Percentiles rank a stretch among this genome's conserved stretches.
Conservation (phyloP, 2,888 invertebrate genomes). For the Volucella inflata region DNA sequence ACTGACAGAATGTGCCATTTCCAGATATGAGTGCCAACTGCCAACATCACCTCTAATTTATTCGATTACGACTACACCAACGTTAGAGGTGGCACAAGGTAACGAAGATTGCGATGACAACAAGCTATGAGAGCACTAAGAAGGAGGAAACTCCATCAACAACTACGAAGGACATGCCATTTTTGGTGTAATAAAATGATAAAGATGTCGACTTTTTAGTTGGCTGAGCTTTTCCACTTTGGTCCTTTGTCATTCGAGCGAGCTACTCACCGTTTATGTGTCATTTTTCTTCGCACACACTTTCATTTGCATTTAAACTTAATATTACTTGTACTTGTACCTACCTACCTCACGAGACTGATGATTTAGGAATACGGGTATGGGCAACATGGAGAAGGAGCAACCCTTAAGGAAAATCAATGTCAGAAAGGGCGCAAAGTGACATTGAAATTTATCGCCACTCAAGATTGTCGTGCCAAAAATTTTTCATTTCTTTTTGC, state of each 20-base stretch:
- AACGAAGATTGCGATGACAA: slow-evolving; percentile 16
- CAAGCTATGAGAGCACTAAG: slow-evolving; percentile 7
- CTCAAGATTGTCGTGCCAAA: slow-evolving; percentile 40
- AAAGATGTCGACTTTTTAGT: slow-evolving; percentile 70
- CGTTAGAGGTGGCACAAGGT: slow-evolving; percentile 5
- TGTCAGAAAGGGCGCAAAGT: slow-evolving; percentile 60
- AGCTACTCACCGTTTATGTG: slow-evolving; percentile 24
- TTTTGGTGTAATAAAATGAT: slow-evolving; percentile 70
- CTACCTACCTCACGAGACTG: slow-evolving; percentile 26
- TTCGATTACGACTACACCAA: slow-evolving; percentile 57
- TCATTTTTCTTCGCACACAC: slow-evolving; percentile 63
- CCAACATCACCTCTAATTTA: slow-evolving; percentile 64
- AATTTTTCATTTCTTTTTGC: slow-evolving; percentile 32
- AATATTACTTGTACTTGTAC: slow-evolving; percentile 50
- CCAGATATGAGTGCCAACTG: slow-evolving; percentile 52
- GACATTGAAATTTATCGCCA: slow-evolving; percentile 72
- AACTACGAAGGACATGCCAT: slow-evolving; percentile 49
- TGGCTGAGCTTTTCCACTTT: slow-evolving; percentile 38
- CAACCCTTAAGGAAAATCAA: slow-evolving; percentile 67
- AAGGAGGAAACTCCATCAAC: no score
- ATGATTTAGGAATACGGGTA: not conserved
- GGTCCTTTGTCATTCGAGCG: not conserved
- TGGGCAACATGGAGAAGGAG: slow-evolving; percentile 15
- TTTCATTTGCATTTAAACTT: slow-evolving; percentile 73
- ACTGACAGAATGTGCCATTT: slow-evolving; percentile 43